Conservation (phyloP, 2,888 invertebrate genomes). For the Lissocephala sabroskyi region DNA sequence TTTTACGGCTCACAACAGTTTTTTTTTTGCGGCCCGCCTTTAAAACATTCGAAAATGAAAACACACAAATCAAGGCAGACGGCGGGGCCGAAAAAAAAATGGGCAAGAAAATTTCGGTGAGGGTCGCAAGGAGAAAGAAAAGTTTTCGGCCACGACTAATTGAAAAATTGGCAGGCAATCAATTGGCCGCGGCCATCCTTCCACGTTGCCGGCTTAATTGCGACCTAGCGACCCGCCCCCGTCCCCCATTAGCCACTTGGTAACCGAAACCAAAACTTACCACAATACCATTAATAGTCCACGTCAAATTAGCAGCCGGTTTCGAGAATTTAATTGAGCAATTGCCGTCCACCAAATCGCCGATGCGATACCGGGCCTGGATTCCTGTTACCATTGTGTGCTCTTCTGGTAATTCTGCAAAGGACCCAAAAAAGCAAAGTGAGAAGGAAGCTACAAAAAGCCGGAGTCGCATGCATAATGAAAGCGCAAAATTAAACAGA, state of each 20-base stretch:
- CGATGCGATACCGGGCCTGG: constrained; percentile 74
- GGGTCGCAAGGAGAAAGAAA: not conserved
- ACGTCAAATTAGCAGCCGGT: constrained; percentile 76
- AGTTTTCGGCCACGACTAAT: constrained; percentile 35
- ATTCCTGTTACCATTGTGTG: constrained; percentile 75
- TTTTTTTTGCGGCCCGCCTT: too few relatives aligned
- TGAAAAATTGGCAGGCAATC: constrained; percentile 52
- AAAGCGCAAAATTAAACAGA: constrained; percentile 52
- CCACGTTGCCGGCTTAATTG: constrained; percentile 6
- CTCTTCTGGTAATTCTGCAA: constrained; percentile 74
- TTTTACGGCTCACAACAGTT: too few relatives aligned
- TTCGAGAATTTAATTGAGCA: constrained; percentile 75
- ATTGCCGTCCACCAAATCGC: constrained; percentile 75
- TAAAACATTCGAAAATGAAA: too few relatives aligned
- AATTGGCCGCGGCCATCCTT: constrained; percentile 26
- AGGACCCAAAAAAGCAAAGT: not conserved
- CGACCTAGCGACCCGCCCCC: constrained; percentile 2
- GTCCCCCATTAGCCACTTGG: constrained; percentile 5
- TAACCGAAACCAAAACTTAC: constrained; percentile 67
- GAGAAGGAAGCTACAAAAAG: constrained; percentile 3
- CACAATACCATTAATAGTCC: constrained; percentile 75
- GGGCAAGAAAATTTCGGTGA: not conserved
- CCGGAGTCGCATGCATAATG: constrained; percentile 19
- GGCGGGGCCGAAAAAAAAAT: not conserved
- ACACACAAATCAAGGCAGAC: too few relatives aligned